These are phyloP conservation scores for Napeogenes sylphis DNA, from an alignment of 2,888 invertebrate species.

Conservation along the genomic window DNA sequence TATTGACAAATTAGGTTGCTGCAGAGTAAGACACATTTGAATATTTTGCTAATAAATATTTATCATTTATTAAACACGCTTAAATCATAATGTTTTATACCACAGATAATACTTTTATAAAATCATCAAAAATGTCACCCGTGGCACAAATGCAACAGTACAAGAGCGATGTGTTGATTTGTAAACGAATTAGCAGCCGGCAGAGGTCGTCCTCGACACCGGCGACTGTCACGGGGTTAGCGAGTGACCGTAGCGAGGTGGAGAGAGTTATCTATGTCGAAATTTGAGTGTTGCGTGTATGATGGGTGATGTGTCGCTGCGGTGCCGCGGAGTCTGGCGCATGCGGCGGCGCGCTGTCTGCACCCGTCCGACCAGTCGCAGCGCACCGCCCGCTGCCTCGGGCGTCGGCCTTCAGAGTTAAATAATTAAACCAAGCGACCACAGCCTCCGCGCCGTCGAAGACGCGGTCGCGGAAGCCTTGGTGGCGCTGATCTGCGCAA, in stretches of 20 bases:
- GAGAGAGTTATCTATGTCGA: slow-evolving; percentile 74
- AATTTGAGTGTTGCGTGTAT: slow-evolving; percentile 70
- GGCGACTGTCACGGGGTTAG: slow-evolving; percentile 49
- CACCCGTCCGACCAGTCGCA: slow-evolving; percentile 76
- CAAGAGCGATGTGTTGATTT: neutral
- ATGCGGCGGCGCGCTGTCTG: slow-evolving; percentile 76
- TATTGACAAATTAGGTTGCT: slow-evolving; percentile 2
- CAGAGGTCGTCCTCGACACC: slow-evolving; percentile 37
- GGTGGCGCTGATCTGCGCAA: slow-evolving; percentile 74
- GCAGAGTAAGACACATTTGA: neutral
- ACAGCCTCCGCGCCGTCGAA: slow-evolving; percentile 52
- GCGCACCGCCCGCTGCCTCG: slow-evolving; percentile 70
- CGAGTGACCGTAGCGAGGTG: slow-evolving; percentile 55
- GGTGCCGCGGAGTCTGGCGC: slow-evolving; percentile 73
- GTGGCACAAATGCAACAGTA: too few relatives aligned
- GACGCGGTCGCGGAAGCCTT: slow-evolving; percentile 75
- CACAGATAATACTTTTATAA: neutral
- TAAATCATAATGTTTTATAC: neutral
- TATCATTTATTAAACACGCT: neutral
- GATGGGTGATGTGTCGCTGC: slow-evolving; percentile 65
- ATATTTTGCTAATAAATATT: neutral
- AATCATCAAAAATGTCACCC: too few relatives aligned
- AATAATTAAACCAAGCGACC: slow-evolving; percentile 73
- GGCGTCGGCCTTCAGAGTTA: slow-evolving; percentile 75
- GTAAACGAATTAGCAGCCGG: slow-evolving; percentile 31